Percentiles rank a stretch among this genome's conserved stretches.
These are phyloP conservation scores for Xenops minutus DNA, from an alignment of 2,797 vertebrate genomes.

Conservation along the genomic window DNA sequence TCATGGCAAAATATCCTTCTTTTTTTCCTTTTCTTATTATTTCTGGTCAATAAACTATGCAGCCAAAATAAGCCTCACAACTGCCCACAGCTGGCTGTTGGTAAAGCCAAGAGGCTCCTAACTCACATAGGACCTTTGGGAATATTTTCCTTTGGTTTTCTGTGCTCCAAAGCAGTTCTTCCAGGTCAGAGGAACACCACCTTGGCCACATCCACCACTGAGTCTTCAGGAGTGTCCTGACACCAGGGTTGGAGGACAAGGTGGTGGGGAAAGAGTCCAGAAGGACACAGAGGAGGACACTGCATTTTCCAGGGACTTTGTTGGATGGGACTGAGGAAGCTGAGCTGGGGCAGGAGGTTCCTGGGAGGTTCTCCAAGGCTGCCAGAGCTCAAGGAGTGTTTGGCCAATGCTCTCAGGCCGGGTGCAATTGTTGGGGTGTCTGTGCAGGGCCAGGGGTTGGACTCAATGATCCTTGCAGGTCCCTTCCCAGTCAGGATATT, in stretches of 20 bases:
- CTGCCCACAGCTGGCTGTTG: not conserved
- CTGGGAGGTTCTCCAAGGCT: not conserved
- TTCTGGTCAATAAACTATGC: not conserved
- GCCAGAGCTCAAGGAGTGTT: not conserved
- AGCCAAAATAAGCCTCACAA: not conserved
- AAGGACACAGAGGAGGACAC: not conserved
- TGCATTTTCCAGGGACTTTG: not conserved
- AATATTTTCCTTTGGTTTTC: not conserved
- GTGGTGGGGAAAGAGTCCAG: not conserved
- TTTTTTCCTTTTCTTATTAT: not conserved
- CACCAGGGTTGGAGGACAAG: not conserved
- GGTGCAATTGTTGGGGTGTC: not conserved
- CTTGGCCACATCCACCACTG: not conserved
- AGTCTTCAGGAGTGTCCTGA: not conserved
- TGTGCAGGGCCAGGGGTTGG: not conserved
- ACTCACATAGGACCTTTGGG: not conserved
- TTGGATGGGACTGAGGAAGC: not conserved
- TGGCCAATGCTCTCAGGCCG: not conserved
- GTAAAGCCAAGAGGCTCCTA: not conserved
- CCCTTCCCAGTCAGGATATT: not conserved
- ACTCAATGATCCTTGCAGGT: fast-evolving
- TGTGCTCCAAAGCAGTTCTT: not conserved
- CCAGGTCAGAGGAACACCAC: not conserved
- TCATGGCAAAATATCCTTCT: not conserved
- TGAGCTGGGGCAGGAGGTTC: not conserved